Percentiles rank a stretch among this genome's conserved stretches.
phyloP scores from a whole-genome alignment of 2,113 vertebrate genomes.

The Terrapene triunguis region DNA sequence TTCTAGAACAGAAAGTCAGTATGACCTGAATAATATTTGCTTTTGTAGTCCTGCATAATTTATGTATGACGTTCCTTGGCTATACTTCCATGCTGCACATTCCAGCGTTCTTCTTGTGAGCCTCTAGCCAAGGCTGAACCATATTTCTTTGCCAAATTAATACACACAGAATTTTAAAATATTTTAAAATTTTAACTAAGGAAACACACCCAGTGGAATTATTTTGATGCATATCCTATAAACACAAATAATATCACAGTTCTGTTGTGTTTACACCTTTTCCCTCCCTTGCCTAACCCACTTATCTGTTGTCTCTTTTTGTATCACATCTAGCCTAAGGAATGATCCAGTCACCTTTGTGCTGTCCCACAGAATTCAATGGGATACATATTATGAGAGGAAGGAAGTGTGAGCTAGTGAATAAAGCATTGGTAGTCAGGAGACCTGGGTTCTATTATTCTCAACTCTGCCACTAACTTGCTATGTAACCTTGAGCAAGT shows the following conservation, averaged over 20 bases:
- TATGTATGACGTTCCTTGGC: neutral
- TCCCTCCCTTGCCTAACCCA: neutral
- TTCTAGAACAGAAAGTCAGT: neutral
- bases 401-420: neutral
- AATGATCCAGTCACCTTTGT: neutral
- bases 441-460: neutral
- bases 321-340: neutral
- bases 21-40: neutral
- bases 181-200: neutral
- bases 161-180: neutral
- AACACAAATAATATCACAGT: neutral
- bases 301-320: neutral
- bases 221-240: neutral
- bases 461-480: neutral
- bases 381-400: neutral
- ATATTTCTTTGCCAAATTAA: neutral
- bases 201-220: neutral
- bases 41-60: neutral
- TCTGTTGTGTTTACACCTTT: neutral
- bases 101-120: neutral
- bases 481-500: neutral
- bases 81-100: neutral
- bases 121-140: neutral
- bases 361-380: neutral
- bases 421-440: neutral